phyloP scores from a whole-genome alignment of 2,888 invertebrate species.

The Dioctria linearis region DNA sequence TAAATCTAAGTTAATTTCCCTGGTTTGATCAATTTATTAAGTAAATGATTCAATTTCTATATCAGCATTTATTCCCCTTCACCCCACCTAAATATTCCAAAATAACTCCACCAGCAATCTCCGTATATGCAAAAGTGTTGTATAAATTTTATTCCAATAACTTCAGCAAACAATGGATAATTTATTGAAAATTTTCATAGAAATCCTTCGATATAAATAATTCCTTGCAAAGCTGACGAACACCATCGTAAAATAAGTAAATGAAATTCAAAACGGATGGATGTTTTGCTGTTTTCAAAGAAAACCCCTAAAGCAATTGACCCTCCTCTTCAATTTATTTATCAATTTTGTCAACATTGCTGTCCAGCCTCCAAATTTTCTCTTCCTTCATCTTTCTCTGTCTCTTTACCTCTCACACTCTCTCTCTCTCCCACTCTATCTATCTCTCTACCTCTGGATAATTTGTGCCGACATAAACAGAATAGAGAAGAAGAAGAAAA shows the following conservation, averaged over 20 bases:
- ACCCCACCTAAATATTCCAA: too few relatives aligned
- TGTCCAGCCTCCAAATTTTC: slow-evolving; percentile 26
- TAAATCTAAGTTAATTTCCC: too few relatives aligned
- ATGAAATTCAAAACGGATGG: neutral
- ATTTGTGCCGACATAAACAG: slow-evolving; percentile 41
- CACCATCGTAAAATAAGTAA: neutral
- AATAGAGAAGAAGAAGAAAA: neutral
- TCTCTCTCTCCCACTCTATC: neutral
- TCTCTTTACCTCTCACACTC: neutral
- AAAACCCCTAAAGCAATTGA: slow-evolving; percentile 33
- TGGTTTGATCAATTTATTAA: too few relatives aligned
- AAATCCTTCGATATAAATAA: too few relatives aligned
- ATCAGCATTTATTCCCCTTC: too few relatives aligned
- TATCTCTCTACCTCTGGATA: slow-evolving; percentile 7
- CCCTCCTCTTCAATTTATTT: slow-evolving; percentile 47
- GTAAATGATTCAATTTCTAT: too few relatives aligned
- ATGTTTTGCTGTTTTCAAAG: neutral
- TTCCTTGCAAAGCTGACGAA: too few relatives aligned
- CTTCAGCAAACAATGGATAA: too few relatives aligned
- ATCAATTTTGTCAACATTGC: slow-evolving; percentile 48
- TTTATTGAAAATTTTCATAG: too few relatives aligned
- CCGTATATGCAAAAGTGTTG: too few relatives aligned
- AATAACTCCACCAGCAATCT: too few relatives aligned
- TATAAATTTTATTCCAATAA: too few relatives aligned
- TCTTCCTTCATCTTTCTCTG: neutral